A percentile compares a stretch with the other conserved stretches of the same genome.
These are phyloP conservation scores for Machimus atricapillus DNA, from an alignment of 2,888 invertebrate genomes.

Conservation along the genomic window DNA sequence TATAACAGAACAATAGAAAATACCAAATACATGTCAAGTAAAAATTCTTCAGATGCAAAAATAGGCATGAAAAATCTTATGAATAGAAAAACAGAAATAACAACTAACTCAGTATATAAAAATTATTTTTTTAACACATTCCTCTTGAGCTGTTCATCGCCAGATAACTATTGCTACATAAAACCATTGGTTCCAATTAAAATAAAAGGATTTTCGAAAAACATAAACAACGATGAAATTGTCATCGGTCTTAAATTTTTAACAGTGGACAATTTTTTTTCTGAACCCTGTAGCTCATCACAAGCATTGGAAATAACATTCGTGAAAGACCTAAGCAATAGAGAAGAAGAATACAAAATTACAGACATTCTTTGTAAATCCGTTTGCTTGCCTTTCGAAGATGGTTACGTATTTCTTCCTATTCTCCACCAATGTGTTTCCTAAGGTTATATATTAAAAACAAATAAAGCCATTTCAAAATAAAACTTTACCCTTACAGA, in stretches of 20 bases:
- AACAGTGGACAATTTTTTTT: neutral
- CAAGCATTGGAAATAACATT: neutral
- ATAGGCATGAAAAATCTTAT: no score
- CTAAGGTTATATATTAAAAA: no score
- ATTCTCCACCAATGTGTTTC: neutral
- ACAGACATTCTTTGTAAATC: neutral
- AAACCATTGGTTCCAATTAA: constrained; percentile 1
- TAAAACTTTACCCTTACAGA: no score
- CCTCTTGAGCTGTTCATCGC: neutral
- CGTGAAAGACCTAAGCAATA: neutral
- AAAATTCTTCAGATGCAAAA: no score
- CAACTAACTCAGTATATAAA: neutral
- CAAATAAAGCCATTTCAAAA: no score
- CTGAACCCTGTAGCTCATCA: neutral
- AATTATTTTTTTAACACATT: neutral
- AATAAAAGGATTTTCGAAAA: neutral
- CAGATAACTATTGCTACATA: neutral
- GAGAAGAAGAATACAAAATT: neutral
- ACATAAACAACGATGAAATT: neutral
- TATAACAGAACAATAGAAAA: neutral
- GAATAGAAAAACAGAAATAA: no score
- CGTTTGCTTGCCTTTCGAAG: neutral
- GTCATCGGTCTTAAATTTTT: neutral
- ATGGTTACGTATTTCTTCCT: neutral
- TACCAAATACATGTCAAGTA: neutral